Evolutionary conservation across 2,888 invertebrate species (phyloP).

Genomic region (Baronia brevicornis): DNA sequence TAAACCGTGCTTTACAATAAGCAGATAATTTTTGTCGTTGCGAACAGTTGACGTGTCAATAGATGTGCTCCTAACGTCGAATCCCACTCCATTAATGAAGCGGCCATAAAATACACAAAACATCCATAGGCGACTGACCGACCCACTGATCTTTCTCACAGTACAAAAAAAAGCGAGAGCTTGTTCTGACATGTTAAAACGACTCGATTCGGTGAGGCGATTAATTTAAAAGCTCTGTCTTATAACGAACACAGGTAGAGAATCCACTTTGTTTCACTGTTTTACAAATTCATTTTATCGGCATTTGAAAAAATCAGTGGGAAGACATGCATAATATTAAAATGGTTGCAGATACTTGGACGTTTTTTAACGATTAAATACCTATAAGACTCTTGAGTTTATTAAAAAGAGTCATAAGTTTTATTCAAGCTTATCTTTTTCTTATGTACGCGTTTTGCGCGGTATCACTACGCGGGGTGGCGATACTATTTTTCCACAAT

Average conservation of each 20-base stretch:
- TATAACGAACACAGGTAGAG: slow-evolving; percentile 41
- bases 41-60: slow-evolving; percentile 49
- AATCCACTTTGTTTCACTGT: slow-evolving; percentile 52
- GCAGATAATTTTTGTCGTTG: slow-evolving; percentile 9
- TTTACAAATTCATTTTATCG: slow-evolving; percentile 57
- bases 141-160: slow-evolving; percentile 46
- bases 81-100: slow-evolving; percentile 55
- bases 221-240: slow-evolving; percentile 45
- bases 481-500: too few relatives aligned
- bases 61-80: slow-evolving; percentile 40
- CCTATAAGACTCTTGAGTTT: too few relatives aligned
- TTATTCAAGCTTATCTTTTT: slow-evolving; percentile 10
- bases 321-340: slow-evolving; percentile 8
- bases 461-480: too few relatives aligned
- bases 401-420: slow-evolving; percentile 7
- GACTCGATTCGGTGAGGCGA: slow-evolving; percentile 61
- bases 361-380: too few relatives aligned
- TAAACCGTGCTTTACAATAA: too few relatives aligned
- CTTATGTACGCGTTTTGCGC: too few relatives aligned
- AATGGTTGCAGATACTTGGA: slow-evolving; percentile 3
- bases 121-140: slow-evolving; percentile 58
- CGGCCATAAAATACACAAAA: slow-evolving; percentile 65
- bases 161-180: slow-evolving; percentile 50
- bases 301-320: slow-evolving; percentile 10
- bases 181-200: slow-evolving; percentile 67